Evolutionary conservation across 2,113 vertebrate genomes (phyloP).

Genomic region (Amazona guildingii): DNA sequence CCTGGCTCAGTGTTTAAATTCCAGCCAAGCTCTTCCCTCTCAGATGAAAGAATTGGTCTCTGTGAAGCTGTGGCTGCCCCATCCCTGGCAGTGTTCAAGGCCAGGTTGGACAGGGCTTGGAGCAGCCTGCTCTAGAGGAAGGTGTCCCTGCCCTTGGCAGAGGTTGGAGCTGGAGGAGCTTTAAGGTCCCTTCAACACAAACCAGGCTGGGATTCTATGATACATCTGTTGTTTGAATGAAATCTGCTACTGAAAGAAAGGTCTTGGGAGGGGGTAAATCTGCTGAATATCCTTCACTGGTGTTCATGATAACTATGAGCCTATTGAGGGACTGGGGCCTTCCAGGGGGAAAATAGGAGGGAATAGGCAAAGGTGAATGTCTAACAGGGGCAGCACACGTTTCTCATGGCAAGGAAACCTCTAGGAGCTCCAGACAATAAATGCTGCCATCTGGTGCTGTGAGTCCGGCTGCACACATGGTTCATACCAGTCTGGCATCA

Average conservation of each 20-base stretch:
- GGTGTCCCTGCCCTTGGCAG: neutral
- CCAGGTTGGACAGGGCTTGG: neutral
- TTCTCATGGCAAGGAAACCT: neutral
- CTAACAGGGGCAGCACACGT: neutral
- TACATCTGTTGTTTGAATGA: neutral
- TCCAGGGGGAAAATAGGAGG: neutral
- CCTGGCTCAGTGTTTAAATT: neutral
- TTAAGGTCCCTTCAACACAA: neutral
- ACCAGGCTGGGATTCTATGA: neutral
- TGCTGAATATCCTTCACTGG: neutral
- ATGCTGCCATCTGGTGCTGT: constrained; percentile 64
- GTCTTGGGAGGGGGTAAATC: neutral
- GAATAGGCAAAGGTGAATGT: neutral
- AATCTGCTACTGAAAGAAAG: neutral
- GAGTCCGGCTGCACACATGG: neutral
- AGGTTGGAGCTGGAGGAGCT: neutral
- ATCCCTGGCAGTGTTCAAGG: neutral
- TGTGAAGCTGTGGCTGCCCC: neutral
- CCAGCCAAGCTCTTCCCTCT: neutral
- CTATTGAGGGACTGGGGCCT: neutral
- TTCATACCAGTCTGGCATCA: accelerated
- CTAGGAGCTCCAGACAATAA: neutral
- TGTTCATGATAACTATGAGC: neutral
- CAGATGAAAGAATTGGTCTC: neutral
- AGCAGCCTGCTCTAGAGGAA: neutral